phyloP scores from a whole-genome alignment of 2,888 invertebrate species.

The Dynastes maya region DNA sequence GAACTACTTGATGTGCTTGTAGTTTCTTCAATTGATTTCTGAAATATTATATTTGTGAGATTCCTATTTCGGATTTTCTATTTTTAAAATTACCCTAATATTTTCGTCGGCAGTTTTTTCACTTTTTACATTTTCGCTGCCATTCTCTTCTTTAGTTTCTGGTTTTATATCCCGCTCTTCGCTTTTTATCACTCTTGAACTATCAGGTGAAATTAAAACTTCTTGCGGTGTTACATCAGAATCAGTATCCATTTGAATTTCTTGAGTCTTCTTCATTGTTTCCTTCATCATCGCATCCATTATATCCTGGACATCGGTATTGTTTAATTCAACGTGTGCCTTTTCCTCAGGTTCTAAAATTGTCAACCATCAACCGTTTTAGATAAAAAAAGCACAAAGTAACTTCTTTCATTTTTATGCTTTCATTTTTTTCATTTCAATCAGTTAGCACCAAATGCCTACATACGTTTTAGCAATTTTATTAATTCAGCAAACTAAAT shows the following conservation, averaged over 20 bases:
- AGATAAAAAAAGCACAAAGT: too few relatives aligned
- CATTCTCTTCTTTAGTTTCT: slow-evolving; percentile 60
- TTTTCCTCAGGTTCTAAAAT: slow-evolving; percentile 44
- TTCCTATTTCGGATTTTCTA: not conserved
- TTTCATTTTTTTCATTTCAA: too few relatives aligned
- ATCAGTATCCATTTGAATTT: slow-evolving; percentile 60
- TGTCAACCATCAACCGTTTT: too few relatives aligned
- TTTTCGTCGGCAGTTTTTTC: slow-evolving; percentile 55
- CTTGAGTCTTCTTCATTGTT: slow-evolving; percentile 67
- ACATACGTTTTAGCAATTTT: too few relatives aligned
- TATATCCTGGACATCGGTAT: slow-evolving; percentile 67
- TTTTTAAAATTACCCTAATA: slow-evolving; percentile 58
- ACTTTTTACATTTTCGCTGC: slow-evolving; percentile 68
- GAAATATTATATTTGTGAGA: slow-evolving; percentile 34
- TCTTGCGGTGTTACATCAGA: slow-evolving; percentile 61
- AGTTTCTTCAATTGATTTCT: slow-evolving; percentile 62
- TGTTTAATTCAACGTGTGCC: slow-evolving; percentile 46
- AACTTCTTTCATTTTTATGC: too few relatives aligned
- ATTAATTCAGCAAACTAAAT: too few relatives aligned
- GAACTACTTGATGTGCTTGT: slow-evolving; percentile 74
- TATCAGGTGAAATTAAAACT: slow-evolving; percentile 51
- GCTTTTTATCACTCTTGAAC: slow-evolving; percentile 46
- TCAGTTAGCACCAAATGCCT: too few relatives aligned
- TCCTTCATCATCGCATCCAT: slow-evolving; percentile 72
- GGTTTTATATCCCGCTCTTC: slow-evolving; percentile 34